A percentile compares a stretch with the other conserved stretches of the same genome.
These are phyloP conservation scores for Mungos mungo DNA, from an alignment of 2,113 vertebrate genomes.

Conservation along the genomic window DNA sequence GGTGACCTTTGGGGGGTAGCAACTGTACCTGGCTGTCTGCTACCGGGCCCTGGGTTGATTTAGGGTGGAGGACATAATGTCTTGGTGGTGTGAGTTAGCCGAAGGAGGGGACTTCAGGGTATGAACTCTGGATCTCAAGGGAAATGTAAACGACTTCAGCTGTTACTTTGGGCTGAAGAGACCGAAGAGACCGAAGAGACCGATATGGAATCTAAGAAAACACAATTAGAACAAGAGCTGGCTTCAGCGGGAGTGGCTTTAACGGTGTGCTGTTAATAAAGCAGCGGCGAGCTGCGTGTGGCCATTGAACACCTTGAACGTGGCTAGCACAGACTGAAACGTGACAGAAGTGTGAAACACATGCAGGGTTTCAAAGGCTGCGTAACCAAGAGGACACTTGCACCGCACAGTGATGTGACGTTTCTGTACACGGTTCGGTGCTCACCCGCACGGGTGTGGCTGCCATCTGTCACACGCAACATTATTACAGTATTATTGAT, in stretches of 20 bases:
- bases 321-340: neutral
- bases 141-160: neutral
- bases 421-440: neutral
- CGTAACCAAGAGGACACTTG: neutral
- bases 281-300: neutral
- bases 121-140: neutral
- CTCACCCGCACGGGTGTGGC: neutral
- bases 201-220: neutral
- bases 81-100: neutral
- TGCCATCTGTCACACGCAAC: neutral
- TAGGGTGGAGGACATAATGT: neutral
- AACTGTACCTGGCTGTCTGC: neutral
- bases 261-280: neutral
- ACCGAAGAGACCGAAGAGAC: neutral
- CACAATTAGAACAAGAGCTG: neutral
- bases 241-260: neutral
- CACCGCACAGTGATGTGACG: neutral
- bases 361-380: neutral
- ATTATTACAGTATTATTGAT: neutral
- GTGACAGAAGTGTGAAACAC: neutral
- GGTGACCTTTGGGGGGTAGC: neutral
- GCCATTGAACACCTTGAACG: neutral
- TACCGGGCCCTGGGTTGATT: neutral
- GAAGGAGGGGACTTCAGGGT: neutral
- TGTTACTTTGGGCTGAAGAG: neutral